Percentiles rank a stretch among this genome's conserved stretches.
Evolutionary conservation across 2,797 vertebrate species (phyloP).

Genomic region (Myripristis jacobus): DNA sequence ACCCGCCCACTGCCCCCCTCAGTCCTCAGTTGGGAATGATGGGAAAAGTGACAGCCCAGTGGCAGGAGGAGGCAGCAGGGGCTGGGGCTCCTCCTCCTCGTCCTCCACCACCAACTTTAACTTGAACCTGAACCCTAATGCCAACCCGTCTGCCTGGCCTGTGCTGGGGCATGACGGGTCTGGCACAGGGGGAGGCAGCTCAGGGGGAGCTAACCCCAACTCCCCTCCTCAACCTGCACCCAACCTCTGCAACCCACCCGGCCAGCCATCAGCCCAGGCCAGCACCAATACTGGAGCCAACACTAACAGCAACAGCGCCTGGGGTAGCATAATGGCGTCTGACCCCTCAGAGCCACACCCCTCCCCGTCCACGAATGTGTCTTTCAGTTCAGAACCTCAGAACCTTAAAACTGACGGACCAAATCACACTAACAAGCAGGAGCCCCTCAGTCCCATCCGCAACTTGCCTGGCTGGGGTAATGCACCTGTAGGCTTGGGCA

Average conservation of each 20-base stretch:
- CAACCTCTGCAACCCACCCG: constrained; percentile 78
- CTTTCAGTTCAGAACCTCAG: constrained; percentile 94
- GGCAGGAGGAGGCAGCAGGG: constrained; percentile 87
- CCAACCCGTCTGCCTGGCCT: constrained; percentile 97
- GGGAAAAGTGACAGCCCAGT: constrained; percentile 89
- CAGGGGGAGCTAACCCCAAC: constrained; percentile 77
- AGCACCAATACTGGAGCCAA: constrained; percentile 82
- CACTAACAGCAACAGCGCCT: constrained; percentile 85
- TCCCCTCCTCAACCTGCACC: constrained; percentile 73
- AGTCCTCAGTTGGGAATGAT: constrained; percentile 81
- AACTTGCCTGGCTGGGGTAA: constrained; percentile 94
- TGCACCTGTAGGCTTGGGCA: constrained; percentile 77
- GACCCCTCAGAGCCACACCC: constrained; percentile 89
- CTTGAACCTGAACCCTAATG: constrained; percentile 97
- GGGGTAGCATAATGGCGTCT: constrained; percentile 89
- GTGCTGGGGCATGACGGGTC: constrained; percentile 91
- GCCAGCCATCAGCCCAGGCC: constrained; percentile 75
- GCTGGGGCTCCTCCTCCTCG: constrained; percentile 86
- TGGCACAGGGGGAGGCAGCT: constrained; percentile 85
- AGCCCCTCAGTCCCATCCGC: constrained; percentile 88
- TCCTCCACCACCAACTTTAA: constrained; percentile 91
- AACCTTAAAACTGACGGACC: constrained; percentile 98
- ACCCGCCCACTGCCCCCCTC: constrained; percentile 75
- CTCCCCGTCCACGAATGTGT: constrained; percentile 91
- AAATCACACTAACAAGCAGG: constrained; percentile 92